phyloP scores from a whole-genome alignment of 2,888 invertebrate species.

The Synergus umbraculus region DNA sequence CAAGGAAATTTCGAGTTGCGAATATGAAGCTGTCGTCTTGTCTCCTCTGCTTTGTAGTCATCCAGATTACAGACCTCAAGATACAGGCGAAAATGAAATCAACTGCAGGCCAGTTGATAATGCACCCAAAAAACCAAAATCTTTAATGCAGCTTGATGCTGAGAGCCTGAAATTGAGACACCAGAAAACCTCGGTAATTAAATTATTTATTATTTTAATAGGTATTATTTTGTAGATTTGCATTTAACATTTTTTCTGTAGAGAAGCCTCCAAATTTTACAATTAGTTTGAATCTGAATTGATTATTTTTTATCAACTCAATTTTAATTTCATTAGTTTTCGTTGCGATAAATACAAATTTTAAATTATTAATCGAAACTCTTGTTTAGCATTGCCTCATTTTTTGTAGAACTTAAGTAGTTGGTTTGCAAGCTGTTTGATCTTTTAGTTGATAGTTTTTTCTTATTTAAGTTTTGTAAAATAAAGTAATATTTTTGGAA shows the following conservation, averaged over 20 bases:
- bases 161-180: conserved; percentile 85
- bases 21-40: conserved; percentile 94
- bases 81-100: conserved; percentile 87
- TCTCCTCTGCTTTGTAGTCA: conserved; percentile 93
- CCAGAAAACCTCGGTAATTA: conserved; percentile 80
- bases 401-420: conserved; percentile 7
- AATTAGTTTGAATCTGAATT: not conserved
- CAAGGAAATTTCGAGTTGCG: conserved; percentile 95
- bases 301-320: not conserved
- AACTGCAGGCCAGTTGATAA: conserved; percentile 85
- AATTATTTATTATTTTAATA: not conserved
- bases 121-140: conserved; percentile 85
- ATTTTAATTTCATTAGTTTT: not conserved
- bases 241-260: not conserved
- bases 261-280: not conserved
- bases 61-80: conserved; percentile 90
- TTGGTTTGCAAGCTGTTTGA: not conserved
- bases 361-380: not conserved
- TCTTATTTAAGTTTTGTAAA: not conserved
- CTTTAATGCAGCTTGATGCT: conserved; percentile 84
- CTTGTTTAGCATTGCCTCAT: conserved; percentile 2
- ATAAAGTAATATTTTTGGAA: too few relatives aligned
- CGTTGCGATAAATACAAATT: not conserved
- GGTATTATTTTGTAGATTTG: not conserved
- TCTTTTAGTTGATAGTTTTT: not conserved